phyloP scores from a whole-genome alignment of 2,888 invertebrate genomes.

The Habroteleia sp. region DNA sequence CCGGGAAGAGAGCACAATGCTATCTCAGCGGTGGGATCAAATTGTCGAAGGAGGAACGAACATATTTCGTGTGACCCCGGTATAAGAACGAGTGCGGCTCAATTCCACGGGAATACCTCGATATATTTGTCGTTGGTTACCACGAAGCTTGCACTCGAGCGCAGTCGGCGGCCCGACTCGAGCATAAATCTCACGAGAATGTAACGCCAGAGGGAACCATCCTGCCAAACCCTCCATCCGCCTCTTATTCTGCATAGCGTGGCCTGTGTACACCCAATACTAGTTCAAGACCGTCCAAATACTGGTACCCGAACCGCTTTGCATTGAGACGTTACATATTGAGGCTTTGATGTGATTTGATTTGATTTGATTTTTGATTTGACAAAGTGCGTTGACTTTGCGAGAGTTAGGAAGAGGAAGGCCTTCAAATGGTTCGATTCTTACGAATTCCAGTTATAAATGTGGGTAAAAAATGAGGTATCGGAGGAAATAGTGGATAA shows the following conservation, averaged over 20 bases:
- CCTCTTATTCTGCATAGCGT: slow-evolving; percentile 56
- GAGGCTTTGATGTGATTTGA: slow-evolving; percentile 31
- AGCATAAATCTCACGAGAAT: slow-evolving; percentile 74
- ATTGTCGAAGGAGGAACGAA: slow-evolving; percentile 79
- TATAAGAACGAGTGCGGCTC: slow-evolving; percentile 72
- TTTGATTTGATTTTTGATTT: too few relatives aligned
- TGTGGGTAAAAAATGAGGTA: too few relatives aligned
- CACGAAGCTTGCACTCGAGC: slow-evolving; percentile 64
- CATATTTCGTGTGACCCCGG: slow-evolving; percentile 78
- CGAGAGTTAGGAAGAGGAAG: not conserved
- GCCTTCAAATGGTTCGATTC: too few relatives aligned
- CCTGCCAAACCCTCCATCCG: slow-evolving; percentile 25
- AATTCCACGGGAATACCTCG: slow-evolving; percentile 78
- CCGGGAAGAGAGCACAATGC: slow-evolving; percentile 74
- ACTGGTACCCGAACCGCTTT: slow-evolving; percentile 26
- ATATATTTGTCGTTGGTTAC: slow-evolving; percentile 77
- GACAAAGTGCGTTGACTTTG: slow-evolving; percentile 29
- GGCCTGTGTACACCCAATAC: slow-evolving; percentile 53
- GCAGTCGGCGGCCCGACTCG: slow-evolving; percentile 61
- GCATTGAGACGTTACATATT: slow-evolving; percentile 37
- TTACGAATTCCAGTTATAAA: too few relatives aligned
- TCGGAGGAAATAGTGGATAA: too few relatives aligned
- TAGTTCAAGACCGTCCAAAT: slow-evolving; percentile 38
- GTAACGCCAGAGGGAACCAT: slow-evolving; percentile 65
- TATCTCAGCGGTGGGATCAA: slow-evolving; percentile 77